Evolutionary conservation across 2,888 invertebrate species (phyloP).

Genomic region (Drosophila merina): DNA sequence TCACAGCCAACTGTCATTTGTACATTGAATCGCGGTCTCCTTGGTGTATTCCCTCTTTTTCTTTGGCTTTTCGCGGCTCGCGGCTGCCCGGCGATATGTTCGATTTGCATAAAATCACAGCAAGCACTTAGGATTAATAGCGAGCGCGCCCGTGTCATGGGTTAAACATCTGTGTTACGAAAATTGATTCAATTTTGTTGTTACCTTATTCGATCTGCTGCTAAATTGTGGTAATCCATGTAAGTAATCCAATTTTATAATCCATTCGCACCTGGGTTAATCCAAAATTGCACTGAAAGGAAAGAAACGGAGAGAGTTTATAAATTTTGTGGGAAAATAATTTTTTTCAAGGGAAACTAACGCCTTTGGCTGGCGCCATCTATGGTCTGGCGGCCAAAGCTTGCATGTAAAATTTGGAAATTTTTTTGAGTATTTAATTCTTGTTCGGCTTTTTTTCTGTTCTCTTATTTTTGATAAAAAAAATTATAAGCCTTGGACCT

Average conservation of each 20-base stretch:
- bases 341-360: slow-evolving; percentile 12
- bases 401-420: slow-evolving; percentile 16
- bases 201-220: slow-evolving; percentile 27
- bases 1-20: slow-evolving; percentile 82
- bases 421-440: too few species aligned
- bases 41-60: background rate
- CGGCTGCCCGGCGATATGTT: slow-evolving; percentile 64
- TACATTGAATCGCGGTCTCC: slow-evolving; percentile 65
- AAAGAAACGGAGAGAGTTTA: background rate
- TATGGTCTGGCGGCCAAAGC: slow-evolving; percentile 12
- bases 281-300: slow-evolving; percentile 32
- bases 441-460: too few species aligned
- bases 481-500: too few species aligned
- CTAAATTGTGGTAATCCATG: slow-evolving; percentile 31
- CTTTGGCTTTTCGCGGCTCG: background rate
- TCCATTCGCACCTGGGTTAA: slow-evolving; percentile 39
- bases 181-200: slow-evolving; percentile 35
- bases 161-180: slow-evolving; percentile 49
- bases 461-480: too few species aligned
- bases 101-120: slow-evolving; percentile 79
- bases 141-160: slow-evolving; percentile 47
- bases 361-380: slow-evolving; percentile 31
- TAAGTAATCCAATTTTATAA: slow-evolving; percentile 32
- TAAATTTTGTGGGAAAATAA: background rate
- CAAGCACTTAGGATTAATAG: slow-evolving; percentile 80